Evolutionary conservation across 2,888 invertebrate species (phyloP).

Genomic region (Lasioglossum morio): DNA sequence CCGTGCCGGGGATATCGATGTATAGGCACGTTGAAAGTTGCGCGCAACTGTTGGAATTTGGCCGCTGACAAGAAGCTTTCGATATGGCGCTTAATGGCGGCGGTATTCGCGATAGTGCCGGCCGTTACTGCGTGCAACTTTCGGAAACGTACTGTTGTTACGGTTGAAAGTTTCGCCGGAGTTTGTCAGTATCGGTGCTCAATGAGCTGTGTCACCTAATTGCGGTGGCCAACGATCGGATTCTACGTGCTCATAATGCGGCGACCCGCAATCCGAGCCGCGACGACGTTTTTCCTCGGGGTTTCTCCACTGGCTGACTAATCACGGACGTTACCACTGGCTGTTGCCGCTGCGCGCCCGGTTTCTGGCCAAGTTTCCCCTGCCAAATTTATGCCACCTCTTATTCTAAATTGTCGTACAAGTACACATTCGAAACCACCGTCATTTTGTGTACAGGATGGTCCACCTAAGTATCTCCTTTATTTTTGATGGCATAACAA

Average conservation of each 20-base stretch:
- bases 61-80: slow-evolving; percentile 57
- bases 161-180: slow-evolving; percentile 42
- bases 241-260: slow-evolving; percentile 38
- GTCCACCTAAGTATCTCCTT: no score
- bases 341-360: neutral
- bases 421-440: neutral
- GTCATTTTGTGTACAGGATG: no score
- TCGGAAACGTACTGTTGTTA: slow-evolving; percentile 42
- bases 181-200: slow-evolving; percentile 58
- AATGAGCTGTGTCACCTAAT: slow-evolving; percentile 60
- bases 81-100: slow-evolving; percentile 52
- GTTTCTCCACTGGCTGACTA: slow-evolving; percentile 7
- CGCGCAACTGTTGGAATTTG: slow-evolving; percentile 37
- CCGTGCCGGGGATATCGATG: slow-evolving; percentile 13
- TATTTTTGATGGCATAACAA: no score
- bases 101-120: slow-evolving; percentile 2
- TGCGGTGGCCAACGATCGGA: slow-evolving; percentile 44
- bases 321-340: slow-evolving; percentile 25
- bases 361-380: neutral
- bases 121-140: slow-evolving; percentile 50
- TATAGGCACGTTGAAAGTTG: slow-evolving; percentile 30
- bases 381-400: neutral
- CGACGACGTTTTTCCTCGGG: slow-evolving; percentile 20
- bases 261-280: slow-evolving; percentile 28
- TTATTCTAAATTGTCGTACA: neutral